These are phyloP conservation scores for Pseudachorutes palmiensis DNA, from an alignment of 1,140 invertebrate genomes.

Conservation along the genomic window DNA sequence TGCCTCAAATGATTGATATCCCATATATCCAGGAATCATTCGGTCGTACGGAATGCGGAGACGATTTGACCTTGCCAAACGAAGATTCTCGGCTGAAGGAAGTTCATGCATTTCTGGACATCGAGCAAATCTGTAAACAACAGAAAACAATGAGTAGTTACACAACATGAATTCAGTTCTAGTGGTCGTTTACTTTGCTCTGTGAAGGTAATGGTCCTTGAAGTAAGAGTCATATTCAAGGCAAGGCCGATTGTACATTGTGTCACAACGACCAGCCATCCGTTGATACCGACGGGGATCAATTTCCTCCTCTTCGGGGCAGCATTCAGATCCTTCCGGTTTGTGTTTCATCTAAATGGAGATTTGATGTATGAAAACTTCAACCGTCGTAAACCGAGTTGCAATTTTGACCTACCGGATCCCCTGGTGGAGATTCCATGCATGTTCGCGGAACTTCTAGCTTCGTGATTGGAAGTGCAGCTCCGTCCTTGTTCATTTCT, in stretches of 20 bases:
- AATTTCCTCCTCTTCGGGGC: constrained; percentile 19
- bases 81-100: constrained; percentile 28
- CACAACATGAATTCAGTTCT: too few relatives aligned
- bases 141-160: neutral
- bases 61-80: constrained; percentile 24
- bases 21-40: constrained; percentile 30
- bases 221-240: constrained; percentile 33
- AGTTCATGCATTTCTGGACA: constrained; percentile 15
- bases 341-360: neutral
- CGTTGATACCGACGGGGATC: constrained; percentile 27
- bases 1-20: neutral
- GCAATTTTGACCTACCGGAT: constrained; percentile 22
- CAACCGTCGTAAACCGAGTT: neutral
- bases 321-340: constrained; percentile 14
- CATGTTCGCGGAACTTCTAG: constrained; percentile 21
- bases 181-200: constrained; percentile 21
- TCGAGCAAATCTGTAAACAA: constrained; percentile 27
- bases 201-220: constrained; percentile 30
- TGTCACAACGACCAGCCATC: constrained; percentile 29
- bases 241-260: constrained; percentile 31
- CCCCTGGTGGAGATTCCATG: constrained; percentile 29
- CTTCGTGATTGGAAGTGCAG: constrained; percentile 23
- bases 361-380: neutral
- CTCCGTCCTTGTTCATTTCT: constrained; percentile 38
- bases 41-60: constrained; percentile 32